Evolutionary conservation across 2,888 invertebrate genomes (phyloP).

Genomic region (Drosophila picticornis): DNA sequence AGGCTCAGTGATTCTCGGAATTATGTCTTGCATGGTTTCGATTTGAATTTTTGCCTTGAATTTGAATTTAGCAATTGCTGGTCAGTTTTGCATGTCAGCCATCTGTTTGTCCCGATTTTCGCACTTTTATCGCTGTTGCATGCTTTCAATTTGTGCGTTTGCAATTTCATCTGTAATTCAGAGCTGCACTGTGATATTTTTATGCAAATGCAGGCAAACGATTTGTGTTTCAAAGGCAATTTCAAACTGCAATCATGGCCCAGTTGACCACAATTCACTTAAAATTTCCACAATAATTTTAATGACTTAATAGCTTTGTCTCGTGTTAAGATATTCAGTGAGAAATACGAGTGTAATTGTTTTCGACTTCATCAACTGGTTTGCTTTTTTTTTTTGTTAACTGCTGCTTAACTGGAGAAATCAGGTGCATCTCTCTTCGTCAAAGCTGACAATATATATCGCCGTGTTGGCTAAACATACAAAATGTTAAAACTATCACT

Average conservation of each 20-base stretch:
- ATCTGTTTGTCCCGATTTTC: not conserved
- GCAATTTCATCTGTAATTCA: not conserved
- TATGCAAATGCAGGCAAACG: not conserved
- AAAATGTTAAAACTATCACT: too few species aligned
- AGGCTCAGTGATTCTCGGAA: not conserved
- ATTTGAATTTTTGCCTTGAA: not conserved
- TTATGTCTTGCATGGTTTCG: not conserved
- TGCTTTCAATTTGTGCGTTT: not conserved
- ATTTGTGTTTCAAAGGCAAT: not conserved
- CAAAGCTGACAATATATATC: not conserved
- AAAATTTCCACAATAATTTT: not conserved
- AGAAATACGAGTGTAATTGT: not conserved
- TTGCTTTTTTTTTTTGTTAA: not conserved
- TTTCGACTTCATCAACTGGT: not conserved
- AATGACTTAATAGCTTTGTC: not conserved
- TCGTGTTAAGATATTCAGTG: not conserved
- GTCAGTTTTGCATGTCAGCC: not conserved
- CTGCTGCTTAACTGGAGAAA: not conserved
- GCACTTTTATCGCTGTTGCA: not conserved
- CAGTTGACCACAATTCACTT: constrained; percentile 12
- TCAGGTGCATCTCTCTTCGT: not conserved
- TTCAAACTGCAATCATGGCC: constrained; percentile 9
- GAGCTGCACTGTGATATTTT: not conserved
- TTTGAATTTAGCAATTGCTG: not conserved
- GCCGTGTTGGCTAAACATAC: not conserved